Evolutionary conservation across 2,797 vertebrate genomes (phyloP).

Genomic region (Corythornis leucogaster): DNA sequence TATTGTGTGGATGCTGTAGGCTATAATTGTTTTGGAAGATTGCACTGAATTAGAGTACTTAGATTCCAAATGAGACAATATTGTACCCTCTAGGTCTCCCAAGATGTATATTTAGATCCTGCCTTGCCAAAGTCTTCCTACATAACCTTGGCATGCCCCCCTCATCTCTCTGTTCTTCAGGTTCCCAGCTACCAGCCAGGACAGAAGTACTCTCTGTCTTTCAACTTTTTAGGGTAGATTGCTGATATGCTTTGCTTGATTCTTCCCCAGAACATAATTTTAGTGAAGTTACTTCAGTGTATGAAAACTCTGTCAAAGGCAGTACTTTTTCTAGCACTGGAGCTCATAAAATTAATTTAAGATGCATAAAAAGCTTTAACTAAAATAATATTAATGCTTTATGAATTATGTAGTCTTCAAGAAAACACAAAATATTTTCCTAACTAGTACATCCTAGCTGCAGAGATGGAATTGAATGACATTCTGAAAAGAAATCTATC

Average conservation of each 20-base stretch:
- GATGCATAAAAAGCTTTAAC: neutral
- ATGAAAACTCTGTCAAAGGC: neutral
- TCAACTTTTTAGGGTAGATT: neutral
- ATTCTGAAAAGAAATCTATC: neutral
- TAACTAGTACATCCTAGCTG: neutral
- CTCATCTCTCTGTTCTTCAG: neutral
- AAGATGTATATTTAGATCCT: conserved; percentile 27
- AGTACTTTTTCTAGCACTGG: neutral
- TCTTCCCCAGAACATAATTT: neutral
- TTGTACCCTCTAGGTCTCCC: conserved; percentile 36
- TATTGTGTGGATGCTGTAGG: conserved; percentile 5
- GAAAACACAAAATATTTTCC: neutral
- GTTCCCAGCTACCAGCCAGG: neutral
- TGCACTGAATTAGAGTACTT: conserved; percentile 34
- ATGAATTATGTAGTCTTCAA: neutral
- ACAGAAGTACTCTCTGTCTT: neutral
- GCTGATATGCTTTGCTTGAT: neutral
- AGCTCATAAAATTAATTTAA: neutral
- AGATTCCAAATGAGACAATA: conserved; percentile 11
- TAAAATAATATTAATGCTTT: neutral
- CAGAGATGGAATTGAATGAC: neutral
- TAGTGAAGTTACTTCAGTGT: neutral
- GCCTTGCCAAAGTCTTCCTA: conserved; percentile 6
- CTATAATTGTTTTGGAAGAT: conserved; percentile 61
- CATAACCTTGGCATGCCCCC: conserved; percentile 2